phyloP scores from a whole-genome alignment of 1,140 invertebrate species.

The Centruroides sculpturatus region DNA sequence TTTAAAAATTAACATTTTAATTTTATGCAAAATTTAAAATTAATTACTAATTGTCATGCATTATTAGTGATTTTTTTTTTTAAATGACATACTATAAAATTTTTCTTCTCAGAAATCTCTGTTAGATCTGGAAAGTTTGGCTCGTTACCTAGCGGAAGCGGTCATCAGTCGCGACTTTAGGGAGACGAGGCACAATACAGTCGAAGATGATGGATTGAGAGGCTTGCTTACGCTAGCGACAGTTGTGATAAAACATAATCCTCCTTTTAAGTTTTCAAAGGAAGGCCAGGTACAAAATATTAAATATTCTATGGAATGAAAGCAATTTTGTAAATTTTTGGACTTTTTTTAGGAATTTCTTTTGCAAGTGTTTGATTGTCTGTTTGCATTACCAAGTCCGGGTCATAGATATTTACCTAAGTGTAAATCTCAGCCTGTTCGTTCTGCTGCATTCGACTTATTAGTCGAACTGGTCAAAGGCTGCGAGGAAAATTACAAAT shows the following conservation, averaged over 20 bases:
- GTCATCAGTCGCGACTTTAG: slow-evolving; percentile 60
- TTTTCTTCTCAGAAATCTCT: slow-evolving; percentile 7
- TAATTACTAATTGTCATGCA: too few species aligned
- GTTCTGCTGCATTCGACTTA: slow-evolving; percentile 78
- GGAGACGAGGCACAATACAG: slow-evolving; percentile 59
- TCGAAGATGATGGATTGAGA: slow-evolving; percentile 78
- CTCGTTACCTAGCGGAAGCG: slow-evolving; percentile 54
- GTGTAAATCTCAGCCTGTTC: slow-evolving; percentile 74
- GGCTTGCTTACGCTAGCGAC: slow-evolving; percentile 73
- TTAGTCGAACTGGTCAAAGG: slow-evolving; percentile 72
- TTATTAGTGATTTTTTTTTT: background rate
- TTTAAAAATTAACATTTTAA: too few species aligned
- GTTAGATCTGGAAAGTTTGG: slow-evolving; percentile 58
- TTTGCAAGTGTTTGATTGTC: slow-evolving; percentile 62
- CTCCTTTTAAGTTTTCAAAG: slow-evolving; percentile 64
- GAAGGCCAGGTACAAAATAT: slow-evolving; percentile 42
- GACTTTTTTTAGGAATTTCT: slow-evolving; percentile 20
- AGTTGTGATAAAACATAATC: slow-evolving; percentile 72
- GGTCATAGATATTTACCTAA: slow-evolving; percentile 71
- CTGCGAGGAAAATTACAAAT: slow-evolving; percentile 66
- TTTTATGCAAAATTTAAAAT: too few species aligned
- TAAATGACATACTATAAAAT: background rate
- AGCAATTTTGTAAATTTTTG: background rate
- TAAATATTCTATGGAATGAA: background rate
- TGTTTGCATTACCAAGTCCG: slow-evolving; percentile 79